Base-by-base conservation (phyloP, 2,113 vertebrate species). In the Deroptyus accipitrinus region DNA sequence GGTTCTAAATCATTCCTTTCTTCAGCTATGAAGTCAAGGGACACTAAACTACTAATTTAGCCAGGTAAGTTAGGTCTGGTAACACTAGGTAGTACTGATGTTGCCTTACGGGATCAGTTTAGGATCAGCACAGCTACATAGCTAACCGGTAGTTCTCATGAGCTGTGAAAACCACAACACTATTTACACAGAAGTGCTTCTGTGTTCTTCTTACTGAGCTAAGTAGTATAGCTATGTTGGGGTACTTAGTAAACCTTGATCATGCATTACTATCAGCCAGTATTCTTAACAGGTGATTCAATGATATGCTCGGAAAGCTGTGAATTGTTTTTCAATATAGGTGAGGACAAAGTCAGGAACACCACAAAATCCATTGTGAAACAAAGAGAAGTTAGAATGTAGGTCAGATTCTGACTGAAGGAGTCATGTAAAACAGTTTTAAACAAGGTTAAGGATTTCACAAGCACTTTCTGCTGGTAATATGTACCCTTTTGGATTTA, bases 341-440 rank as follows among this genome's bases (percentile, higher is more conserved):
- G 41, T 57, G 68, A 91, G 39, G 31, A 48, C 30, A 74, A 95
- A 86, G 75, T 62, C 37, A 91, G 93, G 41, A 80, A 87, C 67
- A 96, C 28, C 13, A 3, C 0, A 90, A 95, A 96, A 81, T 67
- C 49, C 82, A 77, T 90, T 95, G 90, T 94, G 93, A 93, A 96
- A 95, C 49, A 92, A 69, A 74, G 57, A 52, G 73, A 61, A 90
- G 82, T 46, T 11, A 94, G 78, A 91, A 93, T 92, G 54, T 88
- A 90, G 90, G 93, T 93, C 94, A 92, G 75, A 85, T 63, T 85
- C 63, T 95, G 78, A 85, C 78, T 54, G 75, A 80, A 9, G 35
- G 49, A 85, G 66, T 73, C 5, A 63, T 4, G 7, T 51, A 69
- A 86, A 91, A 59, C 17, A 37, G n/a, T 44, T 86, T 70, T 66